Evolutionary conservation across 2,888 invertebrate genomes (phyloP), one percentile per base, ranked within the genome.

Genomic region (Metalampra italica): DNA sequence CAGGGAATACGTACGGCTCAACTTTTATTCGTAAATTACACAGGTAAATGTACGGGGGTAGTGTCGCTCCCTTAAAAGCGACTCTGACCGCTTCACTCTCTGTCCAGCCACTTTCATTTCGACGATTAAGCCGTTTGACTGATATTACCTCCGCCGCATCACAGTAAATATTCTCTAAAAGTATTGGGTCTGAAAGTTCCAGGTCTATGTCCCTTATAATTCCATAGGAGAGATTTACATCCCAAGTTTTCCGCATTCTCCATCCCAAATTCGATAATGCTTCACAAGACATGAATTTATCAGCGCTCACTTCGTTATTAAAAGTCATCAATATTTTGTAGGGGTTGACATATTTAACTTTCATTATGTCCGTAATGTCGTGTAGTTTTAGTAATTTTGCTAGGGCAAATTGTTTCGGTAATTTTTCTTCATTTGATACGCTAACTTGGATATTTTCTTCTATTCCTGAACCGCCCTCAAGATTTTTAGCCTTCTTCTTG

Each of bases 1-100:
- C 60, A 0, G 61, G 58, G 34, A 60, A 62, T 7, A 30, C 30
- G 8, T 30, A 30, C 8, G 30, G 30, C 8, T 30, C 30, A 8
- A 30, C 30, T 30, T 30, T 30, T 30, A 30, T 8, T 7, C 30
- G 30, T 8, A 45, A 15, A 1, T 34, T 42, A 37, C 36, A 48
- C 11, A 45, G 5, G 14, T 30, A 36, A 0, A 54, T 32, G n/a
- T 44, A 38, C 0, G 43, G 9, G 3, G 51, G 54, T 3, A 50
- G 3, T 7, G 36, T 13, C 0, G 42, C 12, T 1, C 50, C 43
- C 7, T 39, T 42, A 49, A 55, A 55, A 12, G 50, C 46, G n/a
- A 51, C 29, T 11, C 52, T 22, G 0, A 52, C 45, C 9, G 43
- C 41, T 47, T 55, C 49, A 43, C 52, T 47, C 9, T 39, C 15